Evolutionary conservation across 1,140 invertebrate species (phyloP), one percentile per base, ranked within the genome.

Genomic region (Odontomachus brunneus): DNA sequence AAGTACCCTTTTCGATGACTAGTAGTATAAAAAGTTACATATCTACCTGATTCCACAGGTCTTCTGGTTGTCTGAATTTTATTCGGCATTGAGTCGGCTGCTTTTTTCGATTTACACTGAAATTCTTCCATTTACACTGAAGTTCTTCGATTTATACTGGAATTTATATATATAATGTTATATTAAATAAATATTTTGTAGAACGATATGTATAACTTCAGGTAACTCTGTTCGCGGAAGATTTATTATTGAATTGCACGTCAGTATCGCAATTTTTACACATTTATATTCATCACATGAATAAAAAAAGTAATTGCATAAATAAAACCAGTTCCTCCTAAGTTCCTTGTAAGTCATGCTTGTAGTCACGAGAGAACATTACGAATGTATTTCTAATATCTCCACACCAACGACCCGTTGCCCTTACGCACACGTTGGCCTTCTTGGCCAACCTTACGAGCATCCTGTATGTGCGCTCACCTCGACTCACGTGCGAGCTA

Each of bases 401-500:
- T 38, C 5, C 38, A 65, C n/a, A 53, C 7, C 66, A 63, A 72
- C 66, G 78, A 82, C 83, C 57, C 38, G 26, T 65, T 82, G 83
- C 66, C 57, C 66, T 82, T 84, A 84, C 57, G 55, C 53, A 83
- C 60, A 59, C 29, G 26, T 24, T 57, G 22, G 53, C 17, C 51
- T 78, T 69, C 51, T 80, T n/a, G 62, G 24, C 38, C 57, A 49
- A 76, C 26, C 53, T 83, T 66, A 83, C 60, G 15, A 49, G 24
- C 19, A 67, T 83, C 24, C 19, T 53, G 4, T 29, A 66, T 17
- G 51, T 38, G 48, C 38, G 33, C 26, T 82, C 59, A 29, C 49
- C 49, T 83, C 33, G n/a, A 38, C 62, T 78, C 82, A 83, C 82
- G 73, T 83, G 82, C 74, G 38, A 83, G 55, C 29, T 66, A 74